A percentile compares a stretch with the other conserved stretches of the same genome.
Evolutionary conservation across 2,113 vertebrate species (phyloP).

Genomic region (Hippocampus guttulatus): DNA sequence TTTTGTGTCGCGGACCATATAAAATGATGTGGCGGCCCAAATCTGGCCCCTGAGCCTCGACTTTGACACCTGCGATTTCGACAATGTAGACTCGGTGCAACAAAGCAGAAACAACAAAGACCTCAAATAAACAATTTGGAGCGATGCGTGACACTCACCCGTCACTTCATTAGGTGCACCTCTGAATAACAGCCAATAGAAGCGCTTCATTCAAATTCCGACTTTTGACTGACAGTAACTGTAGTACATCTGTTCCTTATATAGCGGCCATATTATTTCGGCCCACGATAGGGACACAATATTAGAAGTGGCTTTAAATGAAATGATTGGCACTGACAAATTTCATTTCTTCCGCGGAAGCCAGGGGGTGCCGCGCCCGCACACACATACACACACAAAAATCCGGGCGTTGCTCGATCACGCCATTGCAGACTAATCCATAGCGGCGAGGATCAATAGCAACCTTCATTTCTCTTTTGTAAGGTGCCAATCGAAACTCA

Average conservation of each 20-base stretch:
- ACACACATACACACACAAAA: slow-evolving; percentile 5
- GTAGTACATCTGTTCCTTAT: too few relatives aligned
- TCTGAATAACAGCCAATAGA: background rate
- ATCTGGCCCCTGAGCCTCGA: too few relatives aligned
- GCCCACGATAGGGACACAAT: too few relatives aligned
- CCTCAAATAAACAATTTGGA: too few relatives aligned
- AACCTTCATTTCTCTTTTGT: slow-evolving; percentile 61
- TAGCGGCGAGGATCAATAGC: slow-evolving; percentile 60
- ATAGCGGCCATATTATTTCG: too few relatives aligned
- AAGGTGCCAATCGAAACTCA: slow-evolving; percentile 66
- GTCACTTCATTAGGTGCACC: background rate
- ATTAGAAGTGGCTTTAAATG: too few relatives aligned
- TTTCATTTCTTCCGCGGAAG: background rate
- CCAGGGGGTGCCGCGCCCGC: slow-evolving; percentile 47
- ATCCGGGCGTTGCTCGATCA: slow-evolving; percentile 37
- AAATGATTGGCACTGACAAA: too few relatives aligned
- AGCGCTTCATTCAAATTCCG: background rate
- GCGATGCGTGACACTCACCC: background rate
- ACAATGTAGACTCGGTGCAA: too few relatives aligned
- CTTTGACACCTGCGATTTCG: too few relatives aligned
- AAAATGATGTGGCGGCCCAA: too few relatives aligned
- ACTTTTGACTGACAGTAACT: background rate
- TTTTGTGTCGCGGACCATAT: too few relatives aligned
- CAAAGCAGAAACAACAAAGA: too few relatives aligned
- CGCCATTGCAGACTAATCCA: slow-evolving; percentile 65